These are phyloP conservation scores for Caretta caretta DNA, from an alignment of 2,113 vertebrate species.

Conservation along the genomic window DNA sequence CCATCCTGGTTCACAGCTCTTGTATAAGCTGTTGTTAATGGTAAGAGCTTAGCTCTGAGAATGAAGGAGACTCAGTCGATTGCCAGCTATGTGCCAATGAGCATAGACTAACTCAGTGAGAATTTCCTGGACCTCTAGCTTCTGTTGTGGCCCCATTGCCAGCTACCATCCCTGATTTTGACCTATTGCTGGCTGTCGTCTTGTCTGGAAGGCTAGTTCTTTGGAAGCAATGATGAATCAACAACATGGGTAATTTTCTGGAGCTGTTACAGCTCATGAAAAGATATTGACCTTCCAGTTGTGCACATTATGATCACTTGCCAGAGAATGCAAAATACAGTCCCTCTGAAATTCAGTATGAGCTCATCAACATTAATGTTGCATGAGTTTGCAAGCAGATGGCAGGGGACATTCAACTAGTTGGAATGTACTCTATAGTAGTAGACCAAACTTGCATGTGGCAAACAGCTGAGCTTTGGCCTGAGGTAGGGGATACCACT, in stretches of 20 bases:
- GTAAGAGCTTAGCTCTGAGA: not conserved
- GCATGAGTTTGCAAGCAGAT: not conserved
- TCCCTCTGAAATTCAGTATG: not conserved
- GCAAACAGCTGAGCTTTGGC: not conserved
- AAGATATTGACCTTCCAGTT: not conserved
- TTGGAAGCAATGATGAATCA: not conserved
- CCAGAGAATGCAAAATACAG: not conserved
- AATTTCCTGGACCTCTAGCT: not conserved
- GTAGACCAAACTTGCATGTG: not conserved
- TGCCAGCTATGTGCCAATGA: not conserved
- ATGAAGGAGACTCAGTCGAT: not conserved
- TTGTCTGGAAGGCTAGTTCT: not conserved
- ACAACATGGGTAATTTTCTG: not conserved
- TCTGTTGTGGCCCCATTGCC: not conserved
- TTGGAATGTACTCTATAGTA: not conserved
- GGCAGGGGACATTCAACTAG: not conserved
- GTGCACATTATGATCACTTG: not conserved
- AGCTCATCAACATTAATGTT: not conserved
- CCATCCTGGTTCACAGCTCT: not conserved
- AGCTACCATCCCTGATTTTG: rapidly evolving
- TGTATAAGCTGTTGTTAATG: not conserved
- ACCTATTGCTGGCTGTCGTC: not conserved
- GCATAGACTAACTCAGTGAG: not conserved
- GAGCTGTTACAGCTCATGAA: rapidly evolving
- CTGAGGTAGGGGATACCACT: not conserved